Base-by-base conservation (phyloP, 2,113 vertebrate genomes). In the Oplegnathus fasciatus region DNA sequence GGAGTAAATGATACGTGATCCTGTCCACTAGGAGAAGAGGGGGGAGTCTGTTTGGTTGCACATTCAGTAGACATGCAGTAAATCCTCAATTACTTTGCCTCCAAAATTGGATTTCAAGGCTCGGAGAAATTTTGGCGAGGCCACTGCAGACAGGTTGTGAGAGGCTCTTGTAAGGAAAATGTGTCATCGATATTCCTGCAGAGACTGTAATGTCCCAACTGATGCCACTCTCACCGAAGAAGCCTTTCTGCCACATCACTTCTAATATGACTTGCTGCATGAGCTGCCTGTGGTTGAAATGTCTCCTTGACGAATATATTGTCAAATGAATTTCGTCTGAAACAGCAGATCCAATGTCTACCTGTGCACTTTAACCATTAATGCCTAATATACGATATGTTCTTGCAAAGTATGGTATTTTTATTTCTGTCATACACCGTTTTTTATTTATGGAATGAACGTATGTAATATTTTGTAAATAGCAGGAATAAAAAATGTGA, bases 281-380 rank as follows among this genome's bases (percentile, higher is more conserved):
- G 91, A 89, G 72, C 82, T 81, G 84, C 85, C 84, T 73, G 88
- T 46, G 66, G 90, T 62, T 40, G 46, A 44, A 85, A 86, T 22
- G 42, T 76, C 87, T 82, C 81, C 69, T 84, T 69, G 78, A 81
- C 64, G 46, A 9, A 64, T 46, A 26, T 34, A 61, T 14, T 62
- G 62, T 89, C 75, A 81, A 74, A 88, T 57, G 57, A 82, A 34
- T 86, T 88, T 80, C 54, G 71, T 84, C 77, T 86, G 54, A 86
- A 87, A 86, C 73, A 89, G 85, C 87, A 80, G 77, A 91, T 88
- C 83, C 86, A 84, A 78, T 82, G 85, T 91, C 93, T 91, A 92
- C 91, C 86, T 89, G 91, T 93, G 91, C 92, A 94, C 92, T 94
- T 93, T 89, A 92, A 85, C 90, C 92, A 89, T 91, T 81, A 84